A percentile compares a stretch with the other conserved stretches of the same genome.
Conservation (phyloP, 2,113 vertebrate genomes). For the Campylomormyrus numenius region DNA sequence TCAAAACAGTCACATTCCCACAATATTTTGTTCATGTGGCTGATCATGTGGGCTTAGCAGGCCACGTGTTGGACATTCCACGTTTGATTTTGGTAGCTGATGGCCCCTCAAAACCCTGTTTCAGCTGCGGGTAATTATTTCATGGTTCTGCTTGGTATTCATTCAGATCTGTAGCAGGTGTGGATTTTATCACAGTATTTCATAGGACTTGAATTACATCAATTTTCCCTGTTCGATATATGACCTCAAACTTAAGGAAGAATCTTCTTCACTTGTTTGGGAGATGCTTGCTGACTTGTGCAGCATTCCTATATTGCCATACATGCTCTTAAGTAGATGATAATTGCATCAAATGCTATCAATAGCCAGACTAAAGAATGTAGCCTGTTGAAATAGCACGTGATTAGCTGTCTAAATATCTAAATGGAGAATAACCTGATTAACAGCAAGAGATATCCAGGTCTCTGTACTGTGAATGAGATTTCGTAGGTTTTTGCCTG, state of each 20-base stretch:
- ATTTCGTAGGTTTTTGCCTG: neutral
- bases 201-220: neutral
- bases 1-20: constrained; percentile 7
- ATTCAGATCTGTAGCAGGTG: neutral
- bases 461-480: too few species aligned
- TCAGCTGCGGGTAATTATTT: neutral
- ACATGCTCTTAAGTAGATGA: neutral
- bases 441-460: neutral
- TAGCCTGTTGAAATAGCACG: neutral
- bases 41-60: neutral
- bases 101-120: neutral
- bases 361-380: neutral
- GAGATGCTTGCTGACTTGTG: neutral
- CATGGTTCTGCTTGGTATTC: neutral
- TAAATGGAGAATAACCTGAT: neutral
- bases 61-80: constrained; percentile 6
- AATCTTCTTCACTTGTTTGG: neutral
- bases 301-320: neutral
- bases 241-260: neutral
- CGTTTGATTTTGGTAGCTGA: neutral
- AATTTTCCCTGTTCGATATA: neutral
- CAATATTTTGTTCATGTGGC: neutral
- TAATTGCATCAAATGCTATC: neutral
- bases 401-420: neutral
- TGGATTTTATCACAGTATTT: neutral